Evolutionary conservation across 2,113 vertebrate genomes (phyloP), one percentile per base, ranked within the genome.

Genomic region (Orycteropus afer): DNA sequence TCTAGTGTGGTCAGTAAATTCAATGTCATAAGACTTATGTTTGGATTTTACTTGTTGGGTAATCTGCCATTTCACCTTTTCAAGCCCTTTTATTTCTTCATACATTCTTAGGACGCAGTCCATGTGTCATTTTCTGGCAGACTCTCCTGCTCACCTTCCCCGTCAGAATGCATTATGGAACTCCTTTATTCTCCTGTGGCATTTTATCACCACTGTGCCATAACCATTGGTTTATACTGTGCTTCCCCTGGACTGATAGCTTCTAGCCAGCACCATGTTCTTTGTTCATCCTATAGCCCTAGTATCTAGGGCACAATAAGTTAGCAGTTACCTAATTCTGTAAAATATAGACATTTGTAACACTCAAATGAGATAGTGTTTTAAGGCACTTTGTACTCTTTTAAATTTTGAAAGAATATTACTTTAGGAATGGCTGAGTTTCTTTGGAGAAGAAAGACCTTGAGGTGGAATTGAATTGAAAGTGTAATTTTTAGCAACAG

Each of bases 401-500:
- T 71, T 83, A 83, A 57, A 40, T 88, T 91, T 86, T 76, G 22
- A 91, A 49, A 22, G 88, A 25, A 76, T 90, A 47, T 10, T 83
- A 32, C 40, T 89, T 63, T 51, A 69, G 51, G n/a, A 12, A 69
- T 94, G 11, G 27, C 82, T 80, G 73, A 9, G 3, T 91, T 94
- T 89, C 74, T 49, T 59, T 86, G 55, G 51, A 55, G 40, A 65
- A 76, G 47, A 88, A 91, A 87, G 42, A 97, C 45, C 47, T 89
- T 51, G 83, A 89, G 42, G 47, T 77, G 5, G 59, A 91, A 81
- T 18, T 90, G 47, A 55, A 59, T 73, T 82, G 74, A 89, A 95
- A 88, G 17, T 23, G 15, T 65, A 22, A 32, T 37, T 92, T 92
- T 90, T 29, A 74, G 22, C 76, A 80, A 37, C 22, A 93, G 32